These are phyloP conservation scores for Zhengitettix transpicula DNA, from an alignment of 2,888 invertebrate genomes.

Conservation along the genomic window DNA sequence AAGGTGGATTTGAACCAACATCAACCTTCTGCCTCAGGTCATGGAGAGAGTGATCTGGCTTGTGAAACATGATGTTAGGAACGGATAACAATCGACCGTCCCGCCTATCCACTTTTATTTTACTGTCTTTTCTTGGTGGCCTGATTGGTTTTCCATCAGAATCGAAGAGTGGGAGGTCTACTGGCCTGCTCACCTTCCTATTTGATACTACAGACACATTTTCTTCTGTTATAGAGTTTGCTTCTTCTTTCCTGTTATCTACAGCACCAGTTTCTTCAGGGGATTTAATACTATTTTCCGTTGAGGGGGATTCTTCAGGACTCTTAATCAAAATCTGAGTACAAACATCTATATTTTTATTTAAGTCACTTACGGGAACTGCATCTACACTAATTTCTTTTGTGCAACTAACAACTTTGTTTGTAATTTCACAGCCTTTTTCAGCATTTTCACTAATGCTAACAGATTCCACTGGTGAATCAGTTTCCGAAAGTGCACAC, in stretches of 20 bases:
- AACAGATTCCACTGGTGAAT: neutral
- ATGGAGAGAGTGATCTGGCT: constrained; percentile 22
- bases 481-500: neutral
- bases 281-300: neutral
- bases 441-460: neutral
- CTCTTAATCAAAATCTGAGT: neutral
- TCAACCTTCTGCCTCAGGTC: constrained; percentile 39
- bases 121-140: constrained; percentile 31
- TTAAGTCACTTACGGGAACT: neutral
- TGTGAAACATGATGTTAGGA: constrained; percentile 52
- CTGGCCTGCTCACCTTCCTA: constrained; percentile 37
- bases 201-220: constrained; percentile 13
- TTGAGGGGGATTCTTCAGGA: neutral
- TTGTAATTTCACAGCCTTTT: neutral
- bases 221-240: neutral
- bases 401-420: neutral
- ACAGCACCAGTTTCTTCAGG: neutral
- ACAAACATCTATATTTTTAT: neutral
- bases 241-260: neutral
- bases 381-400: neutral
- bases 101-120: constrained; percentile 34
- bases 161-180: constrained; percentile 43
- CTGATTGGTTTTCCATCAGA: constrained; percentile 34
- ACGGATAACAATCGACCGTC: constrained; percentile 58
- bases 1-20: constrained; percentile 25